Percentiles rank a stretch among this genome's conserved stretches.
Conservation (phyloP, 2,113 vertebrate species). For the Apus apus region DNA sequence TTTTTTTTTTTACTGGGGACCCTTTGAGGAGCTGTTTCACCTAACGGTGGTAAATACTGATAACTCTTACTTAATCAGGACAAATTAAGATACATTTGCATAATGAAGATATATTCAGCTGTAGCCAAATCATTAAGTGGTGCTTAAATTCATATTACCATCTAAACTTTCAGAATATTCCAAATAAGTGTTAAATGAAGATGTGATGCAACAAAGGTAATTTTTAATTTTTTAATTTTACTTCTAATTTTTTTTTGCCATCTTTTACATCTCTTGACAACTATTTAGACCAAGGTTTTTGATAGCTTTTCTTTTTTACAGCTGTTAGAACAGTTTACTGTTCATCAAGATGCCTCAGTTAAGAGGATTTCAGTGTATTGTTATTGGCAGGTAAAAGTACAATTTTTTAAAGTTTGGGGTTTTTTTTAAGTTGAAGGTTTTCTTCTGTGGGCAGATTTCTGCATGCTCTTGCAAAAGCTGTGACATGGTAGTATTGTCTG, state of each 20-base stretch:
- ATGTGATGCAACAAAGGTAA: neutral
- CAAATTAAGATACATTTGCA: conserved; percentile 5
- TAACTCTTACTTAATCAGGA: neutral
- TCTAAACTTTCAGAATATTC: neutral
- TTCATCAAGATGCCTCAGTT: neutral
- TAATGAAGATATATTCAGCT: conserved; percentile 13
- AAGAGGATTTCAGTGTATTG: neutral
- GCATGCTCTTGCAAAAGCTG: neutral
- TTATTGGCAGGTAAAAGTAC: neutral
- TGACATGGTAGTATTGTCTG: neutral
- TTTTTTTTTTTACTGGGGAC: neutral
- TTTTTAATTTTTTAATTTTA: neutral
- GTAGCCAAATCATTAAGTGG: neutral
- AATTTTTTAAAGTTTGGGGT: neutral
- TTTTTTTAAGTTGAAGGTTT: neutral
- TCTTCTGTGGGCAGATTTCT: neutral
- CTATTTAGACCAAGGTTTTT: neutral
- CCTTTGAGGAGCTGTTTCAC: neutral
- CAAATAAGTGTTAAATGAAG: neutral
- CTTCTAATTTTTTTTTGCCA: neutral
- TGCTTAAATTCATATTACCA: conserved; percentile 21
- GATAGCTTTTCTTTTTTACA: neutral
- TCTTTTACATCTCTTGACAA: neutral
- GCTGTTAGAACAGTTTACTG: neutral
- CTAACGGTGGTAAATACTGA: neutral